Conservation (phyloP, 92 coral and sea anemone species). For the Phenganax subtilis region DNA sequence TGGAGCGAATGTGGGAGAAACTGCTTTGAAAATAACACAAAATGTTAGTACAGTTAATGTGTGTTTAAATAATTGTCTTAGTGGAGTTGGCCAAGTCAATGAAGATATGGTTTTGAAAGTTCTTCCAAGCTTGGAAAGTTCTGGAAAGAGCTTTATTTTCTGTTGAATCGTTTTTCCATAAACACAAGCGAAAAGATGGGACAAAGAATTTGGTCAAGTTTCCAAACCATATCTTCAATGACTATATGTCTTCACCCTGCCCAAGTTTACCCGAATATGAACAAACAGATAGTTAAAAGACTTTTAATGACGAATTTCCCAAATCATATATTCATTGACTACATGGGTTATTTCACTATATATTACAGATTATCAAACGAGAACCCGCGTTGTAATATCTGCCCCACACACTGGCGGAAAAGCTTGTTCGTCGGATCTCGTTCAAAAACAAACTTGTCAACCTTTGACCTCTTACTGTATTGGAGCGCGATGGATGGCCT, state of each 20-base stretch:
- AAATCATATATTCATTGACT: not conserved
- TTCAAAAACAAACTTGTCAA: conserved; percentile 19
- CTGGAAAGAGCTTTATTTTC: no score
- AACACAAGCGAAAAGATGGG: no score
- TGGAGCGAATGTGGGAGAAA: conserved; percentile 63
- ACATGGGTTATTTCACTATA: not conserved
- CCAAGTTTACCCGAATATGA: no score
- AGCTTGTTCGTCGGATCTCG: conserved; percentile 24
- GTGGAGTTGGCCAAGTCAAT: not conserved
- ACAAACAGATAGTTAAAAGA: no score
- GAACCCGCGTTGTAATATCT: conserved; percentile 17
- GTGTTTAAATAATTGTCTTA: not conserved
- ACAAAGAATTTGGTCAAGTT: no score
- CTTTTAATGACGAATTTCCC: no score
- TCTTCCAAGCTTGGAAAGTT: no score
- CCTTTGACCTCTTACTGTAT: not conserved
- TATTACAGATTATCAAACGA: conserved; percentile 15
- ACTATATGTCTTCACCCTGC: no score
- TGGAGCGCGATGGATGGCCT: conserved; percentile 29
- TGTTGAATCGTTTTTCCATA: no score
- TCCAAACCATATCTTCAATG: no score
- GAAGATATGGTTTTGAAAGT: no score
- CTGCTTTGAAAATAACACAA: conserved; percentile 53
- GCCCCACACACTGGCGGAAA: conserved; percentile 14
- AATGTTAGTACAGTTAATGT: conserved; percentile 37